Conservation (phyloP, 1,140 invertebrate genomes). For the Spodoptera litura region DNA sequence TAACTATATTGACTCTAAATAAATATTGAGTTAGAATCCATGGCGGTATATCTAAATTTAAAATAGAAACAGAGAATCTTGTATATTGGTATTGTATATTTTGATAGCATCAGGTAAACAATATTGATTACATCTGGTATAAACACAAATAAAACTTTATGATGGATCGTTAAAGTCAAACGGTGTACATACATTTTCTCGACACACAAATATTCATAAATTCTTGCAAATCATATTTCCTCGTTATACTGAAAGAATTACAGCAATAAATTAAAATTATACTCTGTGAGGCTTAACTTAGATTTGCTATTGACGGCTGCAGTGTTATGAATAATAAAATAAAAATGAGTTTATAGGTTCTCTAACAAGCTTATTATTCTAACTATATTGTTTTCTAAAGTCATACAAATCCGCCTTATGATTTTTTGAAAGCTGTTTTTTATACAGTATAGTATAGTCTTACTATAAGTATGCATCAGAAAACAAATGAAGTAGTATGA, state of each 20-base stretch:
- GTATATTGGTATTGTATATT: background rate
- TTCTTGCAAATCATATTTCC: slow-evolving; percentile 43
- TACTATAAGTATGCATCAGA: background rate
- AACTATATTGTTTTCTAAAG: no score
- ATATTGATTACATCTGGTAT: slow-evolving; percentile 29
- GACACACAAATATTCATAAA: slow-evolving; percentile 33
- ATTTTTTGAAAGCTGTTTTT: no score
- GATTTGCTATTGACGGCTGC: background rate
- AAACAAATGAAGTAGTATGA: background rate
- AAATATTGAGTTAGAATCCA: background rate
- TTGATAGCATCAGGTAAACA: background rate
- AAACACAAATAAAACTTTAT: slow-evolving; percentile 53
- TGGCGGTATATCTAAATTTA: background rate
- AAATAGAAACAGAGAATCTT: background rate
- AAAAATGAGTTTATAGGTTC: no score
- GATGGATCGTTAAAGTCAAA: slow-evolving; percentile 49
- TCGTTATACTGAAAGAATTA: slow-evolving; percentile 29
- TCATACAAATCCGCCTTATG: no score
- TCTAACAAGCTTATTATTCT: no score
- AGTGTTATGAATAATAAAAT: no score
- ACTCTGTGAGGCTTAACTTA: slow-evolving; percentile 9
- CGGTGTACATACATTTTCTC: slow-evolving; percentile 38
- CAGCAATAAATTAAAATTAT: slow-evolving; percentile 38
- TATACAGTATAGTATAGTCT: no score
- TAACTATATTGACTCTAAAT: background rate